phyloP scores from a whole-genome alignment of 2,888 invertebrate genomes.

The Drosophila birchii region DNA sequence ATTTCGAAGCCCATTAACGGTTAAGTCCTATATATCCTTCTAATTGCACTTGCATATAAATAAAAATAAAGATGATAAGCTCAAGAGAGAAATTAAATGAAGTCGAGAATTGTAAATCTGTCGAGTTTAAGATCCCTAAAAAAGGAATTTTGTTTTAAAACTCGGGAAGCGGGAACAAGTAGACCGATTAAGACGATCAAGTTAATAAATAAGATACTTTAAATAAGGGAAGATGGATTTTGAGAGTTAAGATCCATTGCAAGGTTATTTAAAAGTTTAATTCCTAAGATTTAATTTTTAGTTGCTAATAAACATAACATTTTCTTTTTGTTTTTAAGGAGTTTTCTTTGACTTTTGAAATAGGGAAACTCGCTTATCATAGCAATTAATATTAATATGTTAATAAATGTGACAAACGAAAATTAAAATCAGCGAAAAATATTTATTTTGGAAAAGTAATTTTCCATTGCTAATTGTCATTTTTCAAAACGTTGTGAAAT shows the following conservation, averaged over 20 bases:
- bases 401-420: background rate
- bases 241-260: background rate
- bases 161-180: conserved; percentile 6
- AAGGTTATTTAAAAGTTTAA: background rate
- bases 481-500: conserved; percentile 20
- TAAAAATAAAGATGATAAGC: conserved; percentile 10
- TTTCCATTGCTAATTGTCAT: conserved; percentile 19
- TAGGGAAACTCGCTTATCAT: background rate
- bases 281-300: background rate
- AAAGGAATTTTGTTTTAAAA: conserved; percentile 7
- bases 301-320: background rate
- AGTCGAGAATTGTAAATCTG: conserved; percentile 18
- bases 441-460: conserved; percentile 11
- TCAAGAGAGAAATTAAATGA: background rate
- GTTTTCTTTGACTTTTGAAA: background rate
- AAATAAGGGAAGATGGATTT: background rate
- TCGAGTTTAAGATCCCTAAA: conserved; percentile 1
- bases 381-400: background rate
- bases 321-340: background rate
- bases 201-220: conserved; percentile 23
- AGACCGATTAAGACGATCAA: conserved; percentile 7
- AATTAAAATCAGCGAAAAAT: background rate
- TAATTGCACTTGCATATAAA: conserved; percentile 23
- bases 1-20: conserved; percentile 31
- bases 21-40: conserved; percentile 17